phyloP scores from a whole-genome alignment of 2,113 vertebrate genomes.

The Chlorodrepanis virens region DNA sequence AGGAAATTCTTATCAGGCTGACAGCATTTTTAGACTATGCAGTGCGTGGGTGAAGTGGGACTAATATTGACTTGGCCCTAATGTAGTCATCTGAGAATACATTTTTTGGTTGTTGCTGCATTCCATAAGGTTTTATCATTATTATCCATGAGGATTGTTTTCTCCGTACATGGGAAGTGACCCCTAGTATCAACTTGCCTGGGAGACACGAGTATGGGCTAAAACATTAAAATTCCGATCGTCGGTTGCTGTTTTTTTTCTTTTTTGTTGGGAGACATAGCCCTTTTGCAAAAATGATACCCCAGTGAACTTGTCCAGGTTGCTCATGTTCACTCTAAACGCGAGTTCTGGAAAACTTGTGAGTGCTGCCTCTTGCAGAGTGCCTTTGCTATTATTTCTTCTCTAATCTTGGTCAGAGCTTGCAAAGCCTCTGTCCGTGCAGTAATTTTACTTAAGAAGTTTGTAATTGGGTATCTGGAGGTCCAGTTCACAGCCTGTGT shows the following conservation, averaged over 20 bases:
- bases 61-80: conserved; percentile 80
- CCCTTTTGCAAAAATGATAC: neutral
- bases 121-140: conserved; percentile 86
- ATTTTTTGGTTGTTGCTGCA: conserved; percentile 83
- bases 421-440: neutral
- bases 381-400: neutral
- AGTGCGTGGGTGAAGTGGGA: conserved; percentile 81
- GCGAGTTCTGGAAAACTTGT: neutral
- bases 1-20: conserved; percentile 81
- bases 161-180: conserved; percentile 81
- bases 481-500: neutral
- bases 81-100: conserved; percentile 80
- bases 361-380: neutral
- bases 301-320: neutral
- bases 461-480: neutral
- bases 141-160: conserved; percentile 80
- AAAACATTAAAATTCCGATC: conserved; percentile 48
- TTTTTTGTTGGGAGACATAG: neutral
- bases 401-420: neutral
- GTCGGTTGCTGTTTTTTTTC: neutral
- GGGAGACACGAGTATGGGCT: conserved; percentile 62
- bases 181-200: conserved; percentile 68
- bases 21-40: conserved; percentile 81
- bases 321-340: neutral
- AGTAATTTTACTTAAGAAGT: neutral